Evolutionary conservation across 1,140 invertebrate genomes (phyloP), one percentile per base, ranked within the genome.

Genomic region (Drosophila santomea): DNA sequence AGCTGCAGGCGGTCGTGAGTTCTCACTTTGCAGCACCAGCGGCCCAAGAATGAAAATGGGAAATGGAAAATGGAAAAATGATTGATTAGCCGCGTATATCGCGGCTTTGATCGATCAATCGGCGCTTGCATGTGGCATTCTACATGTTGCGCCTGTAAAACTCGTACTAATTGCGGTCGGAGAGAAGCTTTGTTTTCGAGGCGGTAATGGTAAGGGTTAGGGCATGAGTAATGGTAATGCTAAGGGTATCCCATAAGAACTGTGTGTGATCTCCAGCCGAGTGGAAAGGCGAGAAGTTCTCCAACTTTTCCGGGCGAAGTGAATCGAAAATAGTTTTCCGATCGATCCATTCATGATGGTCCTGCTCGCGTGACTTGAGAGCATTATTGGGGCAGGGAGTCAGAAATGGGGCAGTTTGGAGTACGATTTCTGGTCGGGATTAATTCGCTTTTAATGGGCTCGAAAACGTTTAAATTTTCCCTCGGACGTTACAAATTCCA

Each of bases 81-180:
- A 88, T 88, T 89, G 82, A 89, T 88, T 83, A 80, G 84, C 54
- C 77, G 56, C 20, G 38, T 55, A 57, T 62, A 74, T 57, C 48
- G 43, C 28, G 43, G 80, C 61, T 89, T 88, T 88, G 84, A 88
- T 88, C 84, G 84, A 88, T 88, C 84, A 88, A 88, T 88, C 84
- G 84, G 84, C 84, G 84, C 67, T 71, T 41, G 64, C 64, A 69
- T 69, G 64, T 52, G 64, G 64, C 64, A 60, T 66, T 39, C 73
- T 67, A 77, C 7, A 52, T 67, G 73, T 59, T 66, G 58, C 35
- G 66, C 62, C 67, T 36, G 68, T 72, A 71, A 77, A 77, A 69
- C 71, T 54, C 12, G 7, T 10, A 15, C 74, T 78, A 77, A 78
- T 78, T 78, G 77, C 64, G 39, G 7, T 35, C n/a, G 6, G n/a